Evolutionary conservation across 2,797 vertebrate genomes (phyloP), one percentile per base, ranked within the genome.

Genomic region (Poeciliopsis paucimaculata): DNA sequence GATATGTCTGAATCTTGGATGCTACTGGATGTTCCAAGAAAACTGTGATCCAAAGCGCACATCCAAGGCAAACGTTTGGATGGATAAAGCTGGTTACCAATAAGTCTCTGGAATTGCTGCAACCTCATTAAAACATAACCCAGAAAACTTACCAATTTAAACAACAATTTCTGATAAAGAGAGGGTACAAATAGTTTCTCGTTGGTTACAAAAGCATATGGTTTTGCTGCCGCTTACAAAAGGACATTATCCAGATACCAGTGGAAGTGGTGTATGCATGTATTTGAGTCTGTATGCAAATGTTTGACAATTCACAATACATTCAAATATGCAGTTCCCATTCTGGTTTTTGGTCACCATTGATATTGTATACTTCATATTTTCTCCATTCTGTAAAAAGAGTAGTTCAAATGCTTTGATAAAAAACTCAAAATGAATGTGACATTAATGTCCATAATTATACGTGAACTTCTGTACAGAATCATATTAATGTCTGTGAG

Each of bases 401-500:
- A 46, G 26, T 5, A 28, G 13, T 7, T 68, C 64, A 66, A 5
- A 39, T 34, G 16, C 60, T 34, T 68, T 5, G 12, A 26, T 41
- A 26, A 68, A 66, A 71, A 46, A 23, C 68, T 41, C 43, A 45
- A 28, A 45, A 72, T 28, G 12, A 66, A 39, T 66, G 31, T 31
- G 26, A 43, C 10, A n/a, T 71, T 8, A 18, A 46, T 72, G 12
- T 13, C 68, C 41, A 28, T 46, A 71, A 28, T 71, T 26, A 26
- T 46, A 31, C 0, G n/a, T n/a, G 46, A 45, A 28, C 43, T 5
- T 45, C 43, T 45, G 43, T 46, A 45, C 15, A 26, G 31, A 51
- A 43, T 10, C 31, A 80, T 57, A 57, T 75, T 28, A 3, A 76
- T 28, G 46, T 85, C 31, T n/a, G 23, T 72, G 76, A 84, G 28